Evolutionary conservation across 2,888 invertebrate genomes (phyloP).

Genomic region (Caenorhabditis becei): DNA sequence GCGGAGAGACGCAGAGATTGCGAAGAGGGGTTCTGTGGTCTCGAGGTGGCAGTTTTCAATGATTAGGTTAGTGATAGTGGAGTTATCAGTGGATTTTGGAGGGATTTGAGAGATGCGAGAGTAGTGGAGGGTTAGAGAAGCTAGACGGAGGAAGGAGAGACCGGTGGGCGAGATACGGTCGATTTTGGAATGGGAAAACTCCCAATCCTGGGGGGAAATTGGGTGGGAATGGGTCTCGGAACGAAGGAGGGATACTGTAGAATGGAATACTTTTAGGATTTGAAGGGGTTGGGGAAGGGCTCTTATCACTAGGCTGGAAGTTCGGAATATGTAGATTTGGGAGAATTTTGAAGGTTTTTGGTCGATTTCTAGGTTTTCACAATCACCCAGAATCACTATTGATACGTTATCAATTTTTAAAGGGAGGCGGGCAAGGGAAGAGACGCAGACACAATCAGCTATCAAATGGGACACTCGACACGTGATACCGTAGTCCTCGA

Average conservation of each 20-base stretch:
- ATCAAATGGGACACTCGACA: conserved; percentile 45
- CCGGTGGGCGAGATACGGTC: conserved; percentile 1
- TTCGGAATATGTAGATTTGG: conserved; percentile 60
- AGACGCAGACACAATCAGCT: conserved; percentile 54
- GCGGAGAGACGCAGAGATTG: conserved; percentile 28
- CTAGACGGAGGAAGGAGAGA: conserved; percentile 22
- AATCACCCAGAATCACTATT: conserved; percentile 45
- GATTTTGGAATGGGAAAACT: conserved; percentile 46
- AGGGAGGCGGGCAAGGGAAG: conserved; percentile 14
- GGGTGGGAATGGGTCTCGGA: background rate
- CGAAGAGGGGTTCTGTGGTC: conserved; percentile 43
- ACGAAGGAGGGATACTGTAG: conserved; percentile 38
- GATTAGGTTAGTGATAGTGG: conserved; percentile 25
- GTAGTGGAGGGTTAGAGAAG: conserved; percentile 9
- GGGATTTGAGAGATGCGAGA: conserved; percentile 30
- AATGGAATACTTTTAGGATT: conserved; percentile 53
- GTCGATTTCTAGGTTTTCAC: conserved; percentile 21
- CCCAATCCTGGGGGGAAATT: conserved; percentile 16
- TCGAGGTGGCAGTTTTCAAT: conserved; percentile 39
- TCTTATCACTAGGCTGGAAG: conserved; percentile 4
- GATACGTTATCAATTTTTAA: conserved; percentile 31
- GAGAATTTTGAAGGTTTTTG: conserved; percentile 5
- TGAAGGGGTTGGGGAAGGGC: conserved; percentile 24
- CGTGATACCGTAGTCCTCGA: conserved; percentile 39
- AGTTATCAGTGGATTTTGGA: conserved; percentile 5